Evolutionary conservation across 2,113 vertebrate genomes (phyloP).

Genomic region (Fukomys damarensis): DNA sequence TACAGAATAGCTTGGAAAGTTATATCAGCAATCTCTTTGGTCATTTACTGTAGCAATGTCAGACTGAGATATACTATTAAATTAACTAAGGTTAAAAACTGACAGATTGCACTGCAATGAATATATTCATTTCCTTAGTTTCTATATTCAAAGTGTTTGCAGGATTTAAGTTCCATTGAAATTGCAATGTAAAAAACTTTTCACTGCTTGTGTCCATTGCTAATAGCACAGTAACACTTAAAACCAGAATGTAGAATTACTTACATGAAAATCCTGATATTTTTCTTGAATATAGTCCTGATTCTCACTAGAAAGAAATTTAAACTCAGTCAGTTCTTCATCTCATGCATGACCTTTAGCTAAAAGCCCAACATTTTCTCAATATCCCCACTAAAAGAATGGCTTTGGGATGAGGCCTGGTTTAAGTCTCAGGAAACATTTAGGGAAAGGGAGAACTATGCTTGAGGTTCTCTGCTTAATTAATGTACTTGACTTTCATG

Average conservation of each 20-base stretch:
- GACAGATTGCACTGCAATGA: not conserved
- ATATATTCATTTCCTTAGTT: not conserved
- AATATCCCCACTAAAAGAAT: not conserved
- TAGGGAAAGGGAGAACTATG: not conserved
- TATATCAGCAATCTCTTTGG: not conserved
- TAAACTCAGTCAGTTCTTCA: conserved; percentile 16
- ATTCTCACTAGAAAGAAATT: not conserved
- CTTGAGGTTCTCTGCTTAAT: conserved; percentile 42
- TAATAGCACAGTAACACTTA: not conserved
- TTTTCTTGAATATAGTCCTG: not conserved
- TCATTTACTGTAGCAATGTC: not conserved
- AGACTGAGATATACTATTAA: not conserved
- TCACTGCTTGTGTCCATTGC: not conserved
- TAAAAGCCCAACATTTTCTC: not conserved
- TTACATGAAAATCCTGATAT: not conserved
- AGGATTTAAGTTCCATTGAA: conserved; percentile 28
- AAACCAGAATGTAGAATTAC: not conserved
- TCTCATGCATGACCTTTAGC: not conserved
- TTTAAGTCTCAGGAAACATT: not conserved
- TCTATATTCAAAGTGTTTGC: not conserved
- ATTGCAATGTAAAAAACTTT: conserved; percentile 10
- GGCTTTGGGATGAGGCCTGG: not conserved
- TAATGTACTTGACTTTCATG: conserved; percentile 9
- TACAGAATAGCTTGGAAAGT: not conserved
- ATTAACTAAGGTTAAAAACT: not conserved